A percentile compares a stretch with the other conserved stretches of the same genome.
Evolutionary conservation across 2,113 vertebrate genomes (phyloP).

Genomic region (Axis porcinus): DNA sequence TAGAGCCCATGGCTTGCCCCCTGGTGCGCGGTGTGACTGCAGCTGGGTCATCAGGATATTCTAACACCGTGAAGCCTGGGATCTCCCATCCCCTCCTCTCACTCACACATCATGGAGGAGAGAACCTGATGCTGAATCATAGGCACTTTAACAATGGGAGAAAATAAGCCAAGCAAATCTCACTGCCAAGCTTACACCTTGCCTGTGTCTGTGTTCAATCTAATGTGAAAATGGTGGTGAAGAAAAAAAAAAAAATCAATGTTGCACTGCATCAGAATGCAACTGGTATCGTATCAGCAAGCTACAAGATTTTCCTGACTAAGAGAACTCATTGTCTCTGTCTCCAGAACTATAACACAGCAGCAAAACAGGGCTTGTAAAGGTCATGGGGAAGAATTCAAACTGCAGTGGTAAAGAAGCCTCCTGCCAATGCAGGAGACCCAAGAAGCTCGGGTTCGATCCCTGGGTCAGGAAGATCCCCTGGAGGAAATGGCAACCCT

Average conservation of each 20-base stretch:
- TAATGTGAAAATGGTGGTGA: not conserved
- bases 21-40: not conserved
- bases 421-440: not conserved
- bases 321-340: not conserved
- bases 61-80: not conserved
- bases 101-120: too few relatives aligned
- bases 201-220: conserved; percentile 7
- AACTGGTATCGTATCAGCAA: not conserved
- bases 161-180: not conserved
- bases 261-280: not conserved
- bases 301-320: not conserved
- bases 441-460: fast-evolving
- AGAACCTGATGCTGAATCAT: not conserved
- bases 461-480: not conserved
- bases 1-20: not conserved
- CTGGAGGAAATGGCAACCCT: not conserved
- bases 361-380: not conserved
- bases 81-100: not conserved
- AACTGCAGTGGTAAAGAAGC: not conserved
- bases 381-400: not conserved
- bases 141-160: not conserved
- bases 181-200: not conserved
- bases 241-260: not conserved
- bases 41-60: not conserved
- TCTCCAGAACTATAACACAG: not conserved